Conservation (phyloP, 2,113 vertebrate species). For the Cynocephalus volans region DNA sequence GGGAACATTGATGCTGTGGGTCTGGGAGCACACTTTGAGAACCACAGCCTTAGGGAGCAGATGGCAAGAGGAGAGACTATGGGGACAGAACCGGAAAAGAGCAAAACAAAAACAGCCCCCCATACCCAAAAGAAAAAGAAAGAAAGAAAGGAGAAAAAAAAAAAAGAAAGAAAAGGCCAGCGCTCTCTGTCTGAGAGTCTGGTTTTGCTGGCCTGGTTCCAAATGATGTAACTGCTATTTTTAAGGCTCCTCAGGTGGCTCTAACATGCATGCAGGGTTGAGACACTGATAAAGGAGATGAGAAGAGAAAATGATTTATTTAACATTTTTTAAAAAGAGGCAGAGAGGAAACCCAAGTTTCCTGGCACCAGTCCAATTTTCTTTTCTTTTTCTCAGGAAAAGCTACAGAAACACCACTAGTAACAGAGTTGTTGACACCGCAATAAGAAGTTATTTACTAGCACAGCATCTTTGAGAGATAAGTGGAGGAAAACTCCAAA, state of each 20-base stretch:
- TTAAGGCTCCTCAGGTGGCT: neutral
- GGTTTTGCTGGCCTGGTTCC: neutral
- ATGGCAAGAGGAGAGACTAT: rapidly evolving
- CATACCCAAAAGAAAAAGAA: rapidly evolving
- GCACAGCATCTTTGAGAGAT: rapidly evolving
- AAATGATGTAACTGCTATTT: neutral
- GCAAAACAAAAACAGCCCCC: neutral
- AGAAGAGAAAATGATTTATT: neutral
- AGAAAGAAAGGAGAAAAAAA: neutral
- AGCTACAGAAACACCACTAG: neutral
- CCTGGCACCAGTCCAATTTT: neutral
- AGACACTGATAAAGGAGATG: neutral
- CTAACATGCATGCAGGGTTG: neutral
- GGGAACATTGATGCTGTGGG: rapidly evolving
- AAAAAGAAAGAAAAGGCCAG: neutral
- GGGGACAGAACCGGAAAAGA: neutral
- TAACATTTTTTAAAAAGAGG: neutral
- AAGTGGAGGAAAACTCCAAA: neutral
- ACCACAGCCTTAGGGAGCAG: neutral
- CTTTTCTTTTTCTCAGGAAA: neutral
- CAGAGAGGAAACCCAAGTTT: neutral
- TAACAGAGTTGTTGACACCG: neutral
- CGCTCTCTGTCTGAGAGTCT: neutral
- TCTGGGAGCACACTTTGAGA: neutral
- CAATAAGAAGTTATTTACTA: neutral